Base-by-base conservation (phyloP, 2,797 vertebrate genomes). In the Lateolabrax maculatus region DNA sequence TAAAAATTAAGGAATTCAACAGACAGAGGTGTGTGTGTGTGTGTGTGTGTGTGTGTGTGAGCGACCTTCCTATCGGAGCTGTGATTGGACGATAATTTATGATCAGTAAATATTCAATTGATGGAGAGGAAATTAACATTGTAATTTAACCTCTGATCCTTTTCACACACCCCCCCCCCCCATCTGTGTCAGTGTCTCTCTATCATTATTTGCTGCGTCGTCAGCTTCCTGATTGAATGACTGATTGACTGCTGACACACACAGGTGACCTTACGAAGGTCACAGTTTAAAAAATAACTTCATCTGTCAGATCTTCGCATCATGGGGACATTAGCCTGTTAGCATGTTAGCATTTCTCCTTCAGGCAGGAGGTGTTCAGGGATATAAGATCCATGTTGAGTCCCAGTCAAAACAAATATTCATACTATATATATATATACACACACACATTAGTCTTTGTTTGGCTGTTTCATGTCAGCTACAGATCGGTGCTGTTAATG, bases 91-190 rank as follows among this genome's bases (percentile, higher is more conserved):
- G 3, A 77, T 87, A 76, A 84, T 88, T 87, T 75, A 88, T 88
- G 70, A 77, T 76, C 71, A 29, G 63, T 75, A 41, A 83, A 83
- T 86, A 77, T 88, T 88, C 66, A 63, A 84, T 88, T 88, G 71
- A 84, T 83, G 70, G 67, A 67, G 77, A 60, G 80, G 80, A 88
- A 88, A 85, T 90, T 67, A 84, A 53, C 66, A 44, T 79, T 70
- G 79, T 86, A 57, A 84, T 72, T 84, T 72, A 85, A 79, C 72
- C 51, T 84, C 31, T 57, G 52, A 44, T 77, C 36, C 71, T 70
- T 49, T 65, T 76, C 80, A n/a, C 72, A 81, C 87, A 64, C 36
- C 10, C 5, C 52, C 18, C 2, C 19, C n/a, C 31, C 19, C 23
- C 29, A n/a, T n/a, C 11, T 66, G 5, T 48, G 41, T 37, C 48